Evolutionary conservation across 2,113 vertebrate genomes (phyloP).

Genomic region (Ciconia stormi): DNA sequence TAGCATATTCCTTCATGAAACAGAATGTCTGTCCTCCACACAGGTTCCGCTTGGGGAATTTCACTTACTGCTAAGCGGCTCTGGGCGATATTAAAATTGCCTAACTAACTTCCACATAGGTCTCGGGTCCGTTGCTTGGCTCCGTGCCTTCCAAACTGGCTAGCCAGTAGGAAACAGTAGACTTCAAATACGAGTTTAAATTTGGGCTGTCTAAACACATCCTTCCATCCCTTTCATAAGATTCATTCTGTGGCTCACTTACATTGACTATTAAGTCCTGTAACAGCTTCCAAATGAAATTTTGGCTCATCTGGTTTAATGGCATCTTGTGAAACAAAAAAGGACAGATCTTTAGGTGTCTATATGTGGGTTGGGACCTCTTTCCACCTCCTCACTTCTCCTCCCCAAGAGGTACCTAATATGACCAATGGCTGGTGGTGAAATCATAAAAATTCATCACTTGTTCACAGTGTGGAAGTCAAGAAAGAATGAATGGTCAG

Average conservation of each 20-base stretch:
- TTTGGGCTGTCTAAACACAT: constrained; percentile 19
- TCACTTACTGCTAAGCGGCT: constrained; percentile 33
- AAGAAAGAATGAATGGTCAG: constrained; percentile 51
- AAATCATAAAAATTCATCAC: constrained; percentile 67
- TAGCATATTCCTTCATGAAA: constrained; percentile 33
- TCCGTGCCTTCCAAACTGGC: constrained; percentile 7
- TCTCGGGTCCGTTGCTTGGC: constrained; percentile 2
- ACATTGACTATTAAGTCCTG: background rate
- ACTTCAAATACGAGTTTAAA: background rate
- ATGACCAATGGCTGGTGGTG: constrained; percentile 29
- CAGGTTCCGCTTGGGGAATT: constrained; percentile 48
- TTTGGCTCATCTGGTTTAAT: background rate
- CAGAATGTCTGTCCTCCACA: constrained; percentile 18
- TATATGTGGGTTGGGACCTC: background rate
- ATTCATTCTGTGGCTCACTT: background rate
- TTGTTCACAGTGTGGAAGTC: constrained; percentile 24
- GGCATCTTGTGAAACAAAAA: background rate
- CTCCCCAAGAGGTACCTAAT: constrained; percentile 7
- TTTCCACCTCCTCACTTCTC: constrained; percentile 38
- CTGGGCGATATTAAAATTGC: constrained; percentile 41
- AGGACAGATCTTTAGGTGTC: constrained; percentile 14
- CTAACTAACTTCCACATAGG: constrained; percentile 33
- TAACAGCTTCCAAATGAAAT: constrained; percentile 2
- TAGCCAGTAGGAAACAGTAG: constrained; percentile 37
- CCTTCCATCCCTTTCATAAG: background rate